These are phyloP conservation scores for Myotis planiceps DNA, from an alignment of 2,797 vertebrate genomes.

Conservation along the genomic window DNA sequence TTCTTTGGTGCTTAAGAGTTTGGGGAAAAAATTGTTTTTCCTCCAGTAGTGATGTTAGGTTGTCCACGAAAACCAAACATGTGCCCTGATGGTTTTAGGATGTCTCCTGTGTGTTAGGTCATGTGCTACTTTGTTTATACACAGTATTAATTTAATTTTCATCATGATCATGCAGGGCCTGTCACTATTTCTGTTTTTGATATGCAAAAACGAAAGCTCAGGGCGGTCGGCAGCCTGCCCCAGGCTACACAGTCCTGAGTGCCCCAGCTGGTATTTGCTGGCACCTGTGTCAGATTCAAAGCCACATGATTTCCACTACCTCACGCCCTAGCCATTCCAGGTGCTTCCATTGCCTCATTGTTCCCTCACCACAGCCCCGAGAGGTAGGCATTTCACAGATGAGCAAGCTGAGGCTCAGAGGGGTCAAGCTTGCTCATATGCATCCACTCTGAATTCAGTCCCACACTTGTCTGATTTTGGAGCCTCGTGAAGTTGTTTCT, in stretches of 20 bases:
- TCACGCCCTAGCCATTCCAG: neutral
- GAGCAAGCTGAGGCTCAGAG: neutral
- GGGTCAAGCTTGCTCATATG: neutral
- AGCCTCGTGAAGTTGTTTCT: neutral
- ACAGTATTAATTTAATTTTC: neutral
- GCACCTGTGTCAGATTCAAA: neutral
- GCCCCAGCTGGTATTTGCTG: neutral
- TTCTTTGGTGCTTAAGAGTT: conserved; percentile 46
- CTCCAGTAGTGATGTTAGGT: neutral
- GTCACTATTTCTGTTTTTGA: neutral
- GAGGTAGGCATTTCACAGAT: neutral
- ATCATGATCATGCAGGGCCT: neutral
- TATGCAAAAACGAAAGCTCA: neutral
- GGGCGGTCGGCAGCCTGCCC: neutral
- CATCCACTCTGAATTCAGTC: neutral
- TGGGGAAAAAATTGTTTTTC: neutral
- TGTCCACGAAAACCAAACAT: neutral
- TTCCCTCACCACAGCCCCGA: neutral
- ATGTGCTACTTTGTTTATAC: neutral
- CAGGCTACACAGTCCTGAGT: neutral
- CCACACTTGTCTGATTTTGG: neutral
- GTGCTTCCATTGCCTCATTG: neutral
- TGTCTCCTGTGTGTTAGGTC: neutral
- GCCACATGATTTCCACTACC: neutral
- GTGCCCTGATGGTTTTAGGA: neutral